Evolutionary conservation across 2,888 invertebrate genomes (phyloP).

Genomic region (Lordiphosa andalusiaca): DNA sequence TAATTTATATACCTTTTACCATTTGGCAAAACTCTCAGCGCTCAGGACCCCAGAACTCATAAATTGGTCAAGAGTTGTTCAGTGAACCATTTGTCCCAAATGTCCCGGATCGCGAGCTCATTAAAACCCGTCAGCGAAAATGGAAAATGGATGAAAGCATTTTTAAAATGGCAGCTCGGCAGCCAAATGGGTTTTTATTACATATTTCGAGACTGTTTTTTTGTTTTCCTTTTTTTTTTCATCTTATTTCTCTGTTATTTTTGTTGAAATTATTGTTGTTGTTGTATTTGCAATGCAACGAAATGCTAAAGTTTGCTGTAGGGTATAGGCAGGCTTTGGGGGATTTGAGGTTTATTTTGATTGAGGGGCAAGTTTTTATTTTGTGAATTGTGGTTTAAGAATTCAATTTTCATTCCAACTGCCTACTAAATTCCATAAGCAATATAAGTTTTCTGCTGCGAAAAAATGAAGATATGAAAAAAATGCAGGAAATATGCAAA

Average conservation of each 20-base stretch:
- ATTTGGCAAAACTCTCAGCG: slow-evolving; percentile 18
- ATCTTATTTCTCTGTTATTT: background rate
- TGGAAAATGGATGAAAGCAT: slow-evolving; percentile 34
- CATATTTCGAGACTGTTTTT: background rate
- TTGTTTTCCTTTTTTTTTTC: background rate
- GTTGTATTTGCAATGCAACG: slow-evolving; percentile 19
- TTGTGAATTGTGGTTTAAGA: no score
- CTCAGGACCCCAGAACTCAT: slow-evolving; percentile 17
- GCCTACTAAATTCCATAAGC: no score
- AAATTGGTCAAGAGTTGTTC: slow-evolving; percentile 53
- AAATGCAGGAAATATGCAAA: no score
- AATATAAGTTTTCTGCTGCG: no score
- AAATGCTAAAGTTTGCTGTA: slow-evolving; percentile 2
- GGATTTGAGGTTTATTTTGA: background rate
- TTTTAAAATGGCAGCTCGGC: slow-evolving; percentile 14
- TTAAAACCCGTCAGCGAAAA: slow-evolving; percentile 57
- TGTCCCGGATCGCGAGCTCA: slow-evolving; percentile 34
- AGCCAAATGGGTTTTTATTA: background rate
- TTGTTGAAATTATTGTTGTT: slow-evolving; percentile 23
- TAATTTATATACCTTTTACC: slow-evolving; percentile 8
- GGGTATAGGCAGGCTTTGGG: no score
- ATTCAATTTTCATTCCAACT: no score
- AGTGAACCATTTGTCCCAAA: slow-evolving; percentile 40
- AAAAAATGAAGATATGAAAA: no score
- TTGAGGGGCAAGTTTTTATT: no score